Base-by-base conservation (phyloP, 2,797 vertebrate species). In the Mus minutoides region DNA sequence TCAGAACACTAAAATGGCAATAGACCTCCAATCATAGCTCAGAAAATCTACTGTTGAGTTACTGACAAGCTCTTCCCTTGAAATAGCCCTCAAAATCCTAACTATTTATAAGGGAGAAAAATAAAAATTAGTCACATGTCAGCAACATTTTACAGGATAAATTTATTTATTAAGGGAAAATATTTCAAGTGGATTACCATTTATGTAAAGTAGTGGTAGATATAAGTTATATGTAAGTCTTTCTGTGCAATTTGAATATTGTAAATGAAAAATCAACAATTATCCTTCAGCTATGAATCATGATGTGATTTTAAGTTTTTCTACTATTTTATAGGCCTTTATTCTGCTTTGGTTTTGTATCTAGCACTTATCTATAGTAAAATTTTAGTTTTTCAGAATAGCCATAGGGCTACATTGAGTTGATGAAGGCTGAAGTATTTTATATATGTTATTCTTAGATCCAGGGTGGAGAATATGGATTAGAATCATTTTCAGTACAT, bases 231-330 rank as follows among this genome's bases (percentile, higher is more conserved):
- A 6, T 40, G 40, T 79, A 90, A 31, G 0, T 91, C 52, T 92
- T 92, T 26, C 46, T 86, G 67, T 94, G 58, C 76, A 49, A 83
- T 78, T 96, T 96, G 92, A 96, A 97, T 97, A 94, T 94, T 97
- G 97, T 98, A 97, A 94, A 0, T 98, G 97, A 98, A 97, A 98
- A 96, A 97, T 88, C 56, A 86, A 96, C 92, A 90, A 95, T 98
- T 95, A 96, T 92, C 43, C 14, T 96, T 94, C 62, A 86, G 19
- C 84, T 97, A 89, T 96, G 96, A 96, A 52, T 97, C 94, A 95
- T 97, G 96, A 95, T 96, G 84, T 78, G 76, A 97, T 98, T 98
- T 97, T 97, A 94, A 98, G 98, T 98, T 97, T 97, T 94, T 77
- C 96, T 95, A 97, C 95, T 97, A 14, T 97, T 97, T 96, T 95